Percentiles rank a stretch among this genome's conserved stretches.
Evolutionary conservation across 2,888 invertebrate genomes (phyloP).

Genomic region (Dilophus febrilis): DNA sequence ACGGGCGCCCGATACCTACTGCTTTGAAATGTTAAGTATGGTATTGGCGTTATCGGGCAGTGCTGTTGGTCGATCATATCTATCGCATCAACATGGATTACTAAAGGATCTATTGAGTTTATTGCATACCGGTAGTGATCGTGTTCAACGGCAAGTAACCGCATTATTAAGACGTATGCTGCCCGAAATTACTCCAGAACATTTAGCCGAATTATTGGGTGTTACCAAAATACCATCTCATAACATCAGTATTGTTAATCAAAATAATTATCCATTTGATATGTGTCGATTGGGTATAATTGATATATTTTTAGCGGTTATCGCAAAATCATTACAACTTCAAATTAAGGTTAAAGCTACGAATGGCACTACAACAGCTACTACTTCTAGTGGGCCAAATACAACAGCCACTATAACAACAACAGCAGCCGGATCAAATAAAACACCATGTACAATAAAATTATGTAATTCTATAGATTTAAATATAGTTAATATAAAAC

Average conservation of each 20-base stretch:
- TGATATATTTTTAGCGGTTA: constrained; percentile 77
- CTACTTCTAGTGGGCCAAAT: too few relatives aligned
- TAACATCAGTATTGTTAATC: constrained; percentile 57
- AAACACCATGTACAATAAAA: constrained; percentile 29
- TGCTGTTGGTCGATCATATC: constrained; percentile 71
- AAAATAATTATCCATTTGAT: constrained; percentile 25
- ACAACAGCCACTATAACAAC: too few relatives aligned
- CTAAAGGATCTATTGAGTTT: constrained; percentile 70
- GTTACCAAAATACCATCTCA: constrained; percentile 52
- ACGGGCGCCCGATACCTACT: constrained; percentile 63
- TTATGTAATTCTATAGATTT: constrained; percentile 27
- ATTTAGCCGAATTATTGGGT: constrained; percentile 59
- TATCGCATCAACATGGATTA: constrained; percentile 76
- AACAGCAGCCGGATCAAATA: constrained; percentile 31
- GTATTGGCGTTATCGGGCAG: constrained; percentile 85
- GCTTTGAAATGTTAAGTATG: constrained; percentile 94
- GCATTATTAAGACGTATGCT: constrained; percentile 72
- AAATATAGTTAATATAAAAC: constrained; percentile 14
- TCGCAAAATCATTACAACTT: constrained; percentile 78
- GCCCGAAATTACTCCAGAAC: constrained; percentile 75
- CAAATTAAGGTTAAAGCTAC: constrained; percentile 67
- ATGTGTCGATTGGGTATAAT: constrained; percentile 55
- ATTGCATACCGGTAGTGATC: constrained; percentile 83
- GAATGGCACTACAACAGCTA: too few relatives aligned
- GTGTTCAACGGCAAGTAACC: constrained; percentile 86